These are phyloP conservation scores for Diachrysia chrysitis DNA, from an alignment of 2,888 invertebrate genomes.

Conservation along the genomic window DNA sequence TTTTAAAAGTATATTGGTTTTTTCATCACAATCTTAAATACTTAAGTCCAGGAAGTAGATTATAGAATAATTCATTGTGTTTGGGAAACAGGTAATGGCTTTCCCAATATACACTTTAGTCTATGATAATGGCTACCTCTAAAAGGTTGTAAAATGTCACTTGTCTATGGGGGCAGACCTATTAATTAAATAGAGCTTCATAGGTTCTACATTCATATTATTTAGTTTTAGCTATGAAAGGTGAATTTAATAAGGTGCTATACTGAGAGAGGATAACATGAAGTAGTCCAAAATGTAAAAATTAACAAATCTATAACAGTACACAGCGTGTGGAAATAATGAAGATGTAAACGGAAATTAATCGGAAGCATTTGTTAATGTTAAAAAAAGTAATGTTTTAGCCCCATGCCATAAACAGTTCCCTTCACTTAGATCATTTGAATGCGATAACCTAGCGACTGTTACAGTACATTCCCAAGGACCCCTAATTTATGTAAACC, in stretches of 20 bases:
- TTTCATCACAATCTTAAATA: background rate
- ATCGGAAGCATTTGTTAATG: slow-evolving; percentile 40
- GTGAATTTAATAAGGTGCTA: too few species aligned
- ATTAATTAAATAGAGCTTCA: too few species aligned
- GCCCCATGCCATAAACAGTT: slow-evolving; percentile 21
- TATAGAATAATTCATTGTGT: background rate
- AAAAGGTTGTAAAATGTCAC: too few species aligned
- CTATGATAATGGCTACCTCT: too few species aligned
- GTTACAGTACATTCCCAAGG: slow-evolving; percentile 21
- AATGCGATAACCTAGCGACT: slow-evolving; percentile 33
- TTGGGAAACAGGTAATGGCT: background rate
- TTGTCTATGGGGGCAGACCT: too few species aligned
- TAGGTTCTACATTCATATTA: too few species aligned
- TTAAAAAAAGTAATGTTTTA: slow-evolving; percentile 27
- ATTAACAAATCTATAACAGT: background rate
- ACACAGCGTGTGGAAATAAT: slow-evolving; percentile 36
- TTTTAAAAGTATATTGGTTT: background rate
- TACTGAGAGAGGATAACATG: too few species aligned
- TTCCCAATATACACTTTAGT: too few species aligned
- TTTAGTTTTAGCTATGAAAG: too few species aligned
- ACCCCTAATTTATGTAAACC: slow-evolving; percentile 29
- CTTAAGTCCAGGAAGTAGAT: background rate
- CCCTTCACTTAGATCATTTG: slow-evolving; percentile 33
- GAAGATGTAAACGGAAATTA: slow-evolving; percentile 44
- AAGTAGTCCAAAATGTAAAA: background rate